Evolutionary conservation across 2,113 vertebrate species (phyloP).

Genomic region (Gorsachius goisagi): DNA sequence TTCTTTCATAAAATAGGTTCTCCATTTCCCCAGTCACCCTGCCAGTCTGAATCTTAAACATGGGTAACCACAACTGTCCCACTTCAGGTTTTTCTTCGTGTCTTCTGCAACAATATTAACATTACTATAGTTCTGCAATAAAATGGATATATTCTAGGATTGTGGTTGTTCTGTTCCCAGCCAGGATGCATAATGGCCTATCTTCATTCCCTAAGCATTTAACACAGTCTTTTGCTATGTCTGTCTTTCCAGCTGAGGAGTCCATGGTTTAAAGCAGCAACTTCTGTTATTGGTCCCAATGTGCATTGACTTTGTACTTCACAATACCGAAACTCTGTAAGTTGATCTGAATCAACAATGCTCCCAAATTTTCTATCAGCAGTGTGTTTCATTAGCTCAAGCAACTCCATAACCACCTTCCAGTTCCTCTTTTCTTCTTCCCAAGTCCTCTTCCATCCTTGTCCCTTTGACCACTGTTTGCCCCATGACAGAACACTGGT

Average conservation of each 20-base stretch:
- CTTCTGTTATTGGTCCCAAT: constrained; percentile 21
- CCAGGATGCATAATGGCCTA: background rate
- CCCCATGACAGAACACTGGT: background rate
- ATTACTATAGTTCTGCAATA: background rate
- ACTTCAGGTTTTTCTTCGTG: background rate
- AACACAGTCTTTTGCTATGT: background rate
- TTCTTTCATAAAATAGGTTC: constrained; percentile 40
- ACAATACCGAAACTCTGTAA: background rate
- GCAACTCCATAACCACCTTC: background rate
- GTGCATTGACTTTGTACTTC: background rate
- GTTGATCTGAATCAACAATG: background rate
- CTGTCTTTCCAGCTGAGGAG: constrained; percentile 8
- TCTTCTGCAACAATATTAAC: background rate
- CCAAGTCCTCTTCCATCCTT: background rate
- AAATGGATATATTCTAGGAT: constrained; percentile 4
- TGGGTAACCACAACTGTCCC: background rate
- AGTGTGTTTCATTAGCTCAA: background rate
- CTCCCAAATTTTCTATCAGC: background rate
- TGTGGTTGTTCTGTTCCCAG: background rate
- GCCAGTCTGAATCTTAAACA: constrained; percentile 33
- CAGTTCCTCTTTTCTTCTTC: background rate
- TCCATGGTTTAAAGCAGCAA: background rate
- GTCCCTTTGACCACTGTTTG: background rate
- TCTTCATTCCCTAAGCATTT: background rate
- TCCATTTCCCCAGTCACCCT: constrained; percentile 50